Evolutionary conservation across 2,888 invertebrate species (phyloP).

Genomic region (Steinernema hermaphroditum): DNA sequence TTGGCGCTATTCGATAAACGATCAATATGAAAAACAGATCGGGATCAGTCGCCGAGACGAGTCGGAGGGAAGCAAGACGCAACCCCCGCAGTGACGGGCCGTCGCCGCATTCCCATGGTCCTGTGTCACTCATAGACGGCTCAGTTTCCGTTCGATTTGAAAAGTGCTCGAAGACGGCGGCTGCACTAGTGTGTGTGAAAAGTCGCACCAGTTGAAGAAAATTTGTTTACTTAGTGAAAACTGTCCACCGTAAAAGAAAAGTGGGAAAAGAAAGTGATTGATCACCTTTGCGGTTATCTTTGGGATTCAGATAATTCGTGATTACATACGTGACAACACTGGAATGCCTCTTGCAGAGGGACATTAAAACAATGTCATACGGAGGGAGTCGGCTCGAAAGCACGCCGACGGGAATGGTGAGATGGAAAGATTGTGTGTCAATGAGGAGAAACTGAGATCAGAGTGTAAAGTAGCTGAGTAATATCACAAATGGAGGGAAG

Average conservation of each 20-base stretch:
- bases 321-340: background rate
- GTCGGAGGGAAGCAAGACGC: constrained; percentile 8
- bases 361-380: background rate
- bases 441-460: constrained; percentile 17
- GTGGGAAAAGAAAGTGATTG: background rate
- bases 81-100: constrained; percentile 6
- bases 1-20: constrained; percentile 27
- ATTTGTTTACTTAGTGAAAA: constrained; percentile 5
- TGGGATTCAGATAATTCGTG: background rate
- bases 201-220: background rate
- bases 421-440: background rate
- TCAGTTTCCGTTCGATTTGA: background rate
- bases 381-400: background rate
- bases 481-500: too few species aligned
- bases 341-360: background rate
- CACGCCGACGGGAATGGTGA: background rate
- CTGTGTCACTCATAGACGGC: background rate
- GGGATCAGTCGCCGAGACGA: constrained; percentile 12
- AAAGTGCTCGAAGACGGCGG: background rate
- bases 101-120: constrained; percentile 25
- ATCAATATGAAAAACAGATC: constrained; percentile 31
- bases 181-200: constrained; percentile 6
- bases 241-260: background rate
- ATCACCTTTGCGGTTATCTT: background rate
- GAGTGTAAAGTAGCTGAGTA: constrained; percentile 7